phyloP scores from a whole-genome alignment of 2,888 invertebrate genomes.

The Acholoe squamosa region DNA sequence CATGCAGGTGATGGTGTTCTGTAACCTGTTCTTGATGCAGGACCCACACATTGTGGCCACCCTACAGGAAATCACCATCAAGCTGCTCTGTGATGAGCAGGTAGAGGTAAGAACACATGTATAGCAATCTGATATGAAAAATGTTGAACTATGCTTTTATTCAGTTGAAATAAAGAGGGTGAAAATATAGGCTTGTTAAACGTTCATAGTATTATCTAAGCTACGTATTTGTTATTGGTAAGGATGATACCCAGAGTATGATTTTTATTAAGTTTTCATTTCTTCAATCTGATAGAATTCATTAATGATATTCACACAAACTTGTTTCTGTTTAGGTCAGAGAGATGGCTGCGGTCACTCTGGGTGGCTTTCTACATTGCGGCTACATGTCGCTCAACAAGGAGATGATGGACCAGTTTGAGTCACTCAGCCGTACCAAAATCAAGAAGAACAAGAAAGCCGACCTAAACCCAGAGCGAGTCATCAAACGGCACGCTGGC shows the following conservation, averaged over 20 bases:
- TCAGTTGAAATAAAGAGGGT: too few relatives aligned
- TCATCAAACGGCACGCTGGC: slow-evolving; percentile 88
- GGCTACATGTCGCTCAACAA: slow-evolving; percentile 87
- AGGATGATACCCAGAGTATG: too few relatives aligned
- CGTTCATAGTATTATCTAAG: too few relatives aligned
- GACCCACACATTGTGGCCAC: slow-evolving; percentile 72
- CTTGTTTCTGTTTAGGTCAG: slow-evolving; percentile 86
- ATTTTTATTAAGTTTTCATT: too few relatives aligned
- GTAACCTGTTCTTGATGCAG: slow-evolving; percentile 84
- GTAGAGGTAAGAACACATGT: slow-evolving; percentile 76
- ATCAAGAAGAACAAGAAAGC: slow-evolving; percentile 72
- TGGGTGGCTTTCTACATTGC: slow-evolving; percentile 94
- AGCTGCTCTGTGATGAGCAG: slow-evolving; percentile 82
- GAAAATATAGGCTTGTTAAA: too few relatives aligned
- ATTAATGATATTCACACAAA: background rate
- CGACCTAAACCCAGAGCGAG: slow-evolving; percentile 62
- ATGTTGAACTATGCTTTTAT: too few relatives aligned
- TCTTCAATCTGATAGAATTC: background rate
- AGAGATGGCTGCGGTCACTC: slow-evolving; percentile 90
- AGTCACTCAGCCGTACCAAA: slow-evolving; percentile 82
- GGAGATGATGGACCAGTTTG: slow-evolving; percentile 85
- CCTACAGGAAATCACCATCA: slow-evolving; percentile 86
- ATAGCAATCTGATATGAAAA: too few relatives aligned
- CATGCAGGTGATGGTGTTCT: slow-evolving; percentile 85
- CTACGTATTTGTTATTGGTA: too few relatives aligned